Percentiles rank a stretch among this genome's conserved stretches.
Evolutionary conservation across 2,888 invertebrate genomes (phyloP).

Genomic region (Caenorhabditis sulstoni): DNA sequence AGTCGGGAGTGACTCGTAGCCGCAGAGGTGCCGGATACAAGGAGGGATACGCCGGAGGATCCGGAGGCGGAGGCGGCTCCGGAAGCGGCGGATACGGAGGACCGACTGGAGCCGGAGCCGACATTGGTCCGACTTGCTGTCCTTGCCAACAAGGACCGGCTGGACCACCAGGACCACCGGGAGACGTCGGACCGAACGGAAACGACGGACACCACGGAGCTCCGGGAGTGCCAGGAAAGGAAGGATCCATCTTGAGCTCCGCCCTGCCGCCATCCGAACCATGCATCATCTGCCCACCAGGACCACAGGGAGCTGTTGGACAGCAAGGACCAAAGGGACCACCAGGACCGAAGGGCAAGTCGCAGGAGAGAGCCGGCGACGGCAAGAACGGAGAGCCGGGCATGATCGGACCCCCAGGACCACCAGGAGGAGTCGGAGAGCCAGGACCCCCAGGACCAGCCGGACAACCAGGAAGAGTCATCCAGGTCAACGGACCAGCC

Average conservation of each 20-base stretch:
- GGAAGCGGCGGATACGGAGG: conserved; percentile 66
- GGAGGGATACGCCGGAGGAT: conserved; percentile 67
- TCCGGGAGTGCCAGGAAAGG: conserved; percentile 75
- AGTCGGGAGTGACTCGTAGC: conserved; percentile 66
- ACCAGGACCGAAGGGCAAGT: conserved; percentile 77
- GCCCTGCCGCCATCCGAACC: conserved; percentile 72
- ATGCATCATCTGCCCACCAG: conserved; percentile 77
- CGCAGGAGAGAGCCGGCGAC: conserved; percentile 76
- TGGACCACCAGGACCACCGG: conserved; percentile 74
- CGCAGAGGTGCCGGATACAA: conserved; percentile 66
- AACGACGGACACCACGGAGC: conserved; percentile 75
- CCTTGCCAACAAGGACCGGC: conserved; percentile 74
- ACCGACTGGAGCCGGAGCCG: conserved; percentile 61
- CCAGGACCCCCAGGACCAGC: conserved; percentile 76
- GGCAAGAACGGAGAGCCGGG: conserved; percentile 72
- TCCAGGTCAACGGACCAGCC: conserved; percentile 68
- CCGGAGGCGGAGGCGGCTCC: conserved; percentile 68
- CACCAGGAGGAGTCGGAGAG: conserved; percentile 73
- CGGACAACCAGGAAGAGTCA: conserved; percentile 76
- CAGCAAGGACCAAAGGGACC: conserved; percentile 74
- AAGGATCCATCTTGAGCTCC: conserved; percentile 68
- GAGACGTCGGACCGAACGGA: conserved; percentile 63
- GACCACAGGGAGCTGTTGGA: conserved; percentile 76
- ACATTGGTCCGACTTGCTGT: conserved; percentile 72
- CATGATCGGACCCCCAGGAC: conserved; percentile 76